Conservation (phyloP, 2,113 vertebrate species). For the Echinops telfairi region DNA sequence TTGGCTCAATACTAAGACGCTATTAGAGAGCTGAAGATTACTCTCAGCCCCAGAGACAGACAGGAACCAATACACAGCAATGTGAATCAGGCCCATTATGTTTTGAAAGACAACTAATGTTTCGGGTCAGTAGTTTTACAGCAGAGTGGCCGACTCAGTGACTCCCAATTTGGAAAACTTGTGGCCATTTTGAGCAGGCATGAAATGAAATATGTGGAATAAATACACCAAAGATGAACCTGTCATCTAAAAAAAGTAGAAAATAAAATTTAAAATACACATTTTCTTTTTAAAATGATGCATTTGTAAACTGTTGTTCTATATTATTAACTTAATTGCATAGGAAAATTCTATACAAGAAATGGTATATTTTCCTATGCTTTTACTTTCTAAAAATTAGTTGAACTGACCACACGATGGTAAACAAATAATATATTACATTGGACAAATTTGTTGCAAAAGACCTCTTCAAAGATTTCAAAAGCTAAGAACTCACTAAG, state of each 20-base stretch:
- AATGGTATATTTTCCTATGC: neutral
- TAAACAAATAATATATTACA: neutral
- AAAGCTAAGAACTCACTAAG: neutral
- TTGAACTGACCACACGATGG: neutral
- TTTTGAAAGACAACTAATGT: neutral
- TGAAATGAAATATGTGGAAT: neutral
- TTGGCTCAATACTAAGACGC: neutral
- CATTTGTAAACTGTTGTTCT: too few relatives aligned
- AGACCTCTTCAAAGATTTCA: neutral
- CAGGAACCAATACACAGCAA: conserved; percentile 14
- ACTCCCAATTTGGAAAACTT: neutral
- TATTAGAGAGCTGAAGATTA: conserved; percentile 41
- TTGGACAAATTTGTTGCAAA: neutral
- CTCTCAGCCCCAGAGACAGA: neutral
- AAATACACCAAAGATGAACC: neutral
- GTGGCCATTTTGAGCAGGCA: neutral
- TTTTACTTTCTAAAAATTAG: neutral
- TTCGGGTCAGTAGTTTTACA: neutral
- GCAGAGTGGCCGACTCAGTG: neutral
- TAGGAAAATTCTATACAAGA: neutral
- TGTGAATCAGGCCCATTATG: neutral
- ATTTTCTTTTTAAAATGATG: neutral
- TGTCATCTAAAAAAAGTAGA: neutral
- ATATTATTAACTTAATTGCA: too few relatives aligned
- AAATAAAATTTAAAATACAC: neutral